Evolutionary conservation across 1,140 invertebrate genomes (phyloP), one percentile per base, ranked within the genome.

Genomic region (Triops longicaudatus): DNA sequence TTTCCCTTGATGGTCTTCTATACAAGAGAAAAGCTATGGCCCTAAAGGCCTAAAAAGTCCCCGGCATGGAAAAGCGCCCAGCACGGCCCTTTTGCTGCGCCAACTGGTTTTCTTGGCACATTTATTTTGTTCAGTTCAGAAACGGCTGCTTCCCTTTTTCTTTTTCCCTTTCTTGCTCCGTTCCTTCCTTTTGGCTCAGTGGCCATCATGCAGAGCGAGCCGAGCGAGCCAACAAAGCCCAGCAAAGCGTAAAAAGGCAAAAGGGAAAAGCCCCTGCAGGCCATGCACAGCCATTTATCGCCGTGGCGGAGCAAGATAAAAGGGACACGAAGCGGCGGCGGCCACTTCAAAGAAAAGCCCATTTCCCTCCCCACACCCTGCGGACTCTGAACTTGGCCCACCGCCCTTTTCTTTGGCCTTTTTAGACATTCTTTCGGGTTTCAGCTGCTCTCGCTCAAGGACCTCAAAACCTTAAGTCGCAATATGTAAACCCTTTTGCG

Each of bases 61-160:
- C 50, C 31, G 31, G 31, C 10, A 63, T 63, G 50, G 22, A 63
- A 22, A 17, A 63, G 50, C 50, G 17, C n/a, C n/a, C 17, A 22
- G 31, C 31, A 37, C 31, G 31, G 31, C 31, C 31, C 31, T 37
- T 37, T 37, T 37, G 31, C 31, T 14, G 6, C 50, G 50, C 50
- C 50, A 63, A 63, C 50, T 63, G 50, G 50, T 22, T 63, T 44
- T 63, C 31, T 37, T 37, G 31, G n/a, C 14, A 22, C 22, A 63
- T 63, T n/a, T 63, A 63, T 63, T n/a, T 63, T 63, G 10, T 63
- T 63, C 50, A 63, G 17, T 37, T 37, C 31, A 37, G 31, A 37
- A 63, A 63, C 50, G 50, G 50, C 50, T 63, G 50, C 50, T 63
- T 63, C 50, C 50, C 50, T 63, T 63, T 63, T 63, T 63, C 50